Evolutionary conservation across 2,888 invertebrate genomes (phyloP).

Genomic region (Scotopteryx bipunctaria): DNA sequence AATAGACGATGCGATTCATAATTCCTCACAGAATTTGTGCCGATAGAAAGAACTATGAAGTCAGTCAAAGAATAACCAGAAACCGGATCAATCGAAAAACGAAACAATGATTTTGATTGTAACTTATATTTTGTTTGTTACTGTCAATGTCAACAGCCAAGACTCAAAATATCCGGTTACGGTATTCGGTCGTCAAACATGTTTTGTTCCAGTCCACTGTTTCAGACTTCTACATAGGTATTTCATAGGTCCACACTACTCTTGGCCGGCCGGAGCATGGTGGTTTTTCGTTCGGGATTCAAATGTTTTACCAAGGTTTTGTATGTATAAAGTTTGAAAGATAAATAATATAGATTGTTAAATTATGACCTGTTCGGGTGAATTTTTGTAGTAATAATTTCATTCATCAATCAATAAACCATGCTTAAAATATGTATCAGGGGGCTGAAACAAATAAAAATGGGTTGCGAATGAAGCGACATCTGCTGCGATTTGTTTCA

Average conservation of each 20-base stretch:
- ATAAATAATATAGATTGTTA: no score
- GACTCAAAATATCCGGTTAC: not conserved
- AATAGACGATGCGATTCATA: no score
- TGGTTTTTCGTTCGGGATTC: no score
- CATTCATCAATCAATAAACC: not conserved
- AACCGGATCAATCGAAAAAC: not conserved
- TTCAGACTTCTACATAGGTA: no score
- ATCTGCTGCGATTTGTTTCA: slow-evolving; percentile 43
- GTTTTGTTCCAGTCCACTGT: no score
- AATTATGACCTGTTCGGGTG: not conserved
- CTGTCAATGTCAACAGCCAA: not conserved
- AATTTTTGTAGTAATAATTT: not conserved
- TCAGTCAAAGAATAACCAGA: no score
- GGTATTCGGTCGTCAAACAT: not conserved
- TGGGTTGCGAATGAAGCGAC: slow-evolving; percentile 31
- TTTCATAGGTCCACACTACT: no score
- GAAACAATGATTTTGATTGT: not conserved
- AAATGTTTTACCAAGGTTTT: no score
- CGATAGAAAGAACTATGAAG: no score
- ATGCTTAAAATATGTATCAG: not conserved
- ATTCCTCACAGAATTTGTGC: no score
- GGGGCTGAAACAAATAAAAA: slow-evolving; percentile 12
- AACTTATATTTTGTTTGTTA: not conserved
- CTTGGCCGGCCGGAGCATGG: no score
- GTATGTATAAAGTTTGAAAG: no score